These are phyloP conservation scores for Delphinapterus leucas DNA, from an alignment of 2,113 vertebrate species.

Conservation along the genomic window DNA sequence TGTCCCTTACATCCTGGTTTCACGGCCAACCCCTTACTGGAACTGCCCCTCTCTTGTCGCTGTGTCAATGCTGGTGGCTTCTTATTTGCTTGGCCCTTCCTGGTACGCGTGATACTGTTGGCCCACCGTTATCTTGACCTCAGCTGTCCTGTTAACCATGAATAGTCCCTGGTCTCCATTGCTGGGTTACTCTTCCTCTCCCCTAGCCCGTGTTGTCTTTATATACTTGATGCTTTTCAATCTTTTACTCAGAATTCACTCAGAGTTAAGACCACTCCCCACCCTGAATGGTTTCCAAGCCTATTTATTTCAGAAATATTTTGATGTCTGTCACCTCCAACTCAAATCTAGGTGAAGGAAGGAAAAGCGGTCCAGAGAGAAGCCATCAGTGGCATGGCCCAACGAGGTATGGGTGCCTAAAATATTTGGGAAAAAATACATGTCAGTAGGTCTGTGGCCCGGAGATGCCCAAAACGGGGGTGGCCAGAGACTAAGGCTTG, in stretches of 20 bases:
- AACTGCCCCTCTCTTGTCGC: not conserved
- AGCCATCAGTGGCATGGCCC: not conserved
- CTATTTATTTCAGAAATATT: not conserved
- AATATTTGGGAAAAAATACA: not conserved
- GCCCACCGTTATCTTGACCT: not conserved
- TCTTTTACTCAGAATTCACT: not conserved
- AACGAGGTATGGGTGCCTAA: not conserved
- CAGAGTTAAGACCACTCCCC: not conserved
- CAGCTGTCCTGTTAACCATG: not conserved
- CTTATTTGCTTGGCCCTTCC: not conserved
- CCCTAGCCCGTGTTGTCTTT: not conserved
- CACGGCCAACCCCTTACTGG: no score
- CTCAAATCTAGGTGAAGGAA: not conserved
- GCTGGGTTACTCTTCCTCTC: not conserved
- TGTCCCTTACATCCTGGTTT: not conserved
- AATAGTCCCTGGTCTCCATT: not conserved
- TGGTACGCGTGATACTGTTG: not conserved
- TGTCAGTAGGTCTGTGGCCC: not conserved
- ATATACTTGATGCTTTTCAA: not conserved
- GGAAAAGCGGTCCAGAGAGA: not conserved
- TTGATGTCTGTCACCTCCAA: not conserved
- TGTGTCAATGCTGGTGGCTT: not conserved
- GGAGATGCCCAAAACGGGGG: not conserved
- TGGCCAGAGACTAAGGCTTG: not conserved
- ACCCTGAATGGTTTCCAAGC: not conserved